phyloP scores from a whole-genome alignment of 1,140 invertebrate genomes.

The Aphelinus atriplicis region DNA sequence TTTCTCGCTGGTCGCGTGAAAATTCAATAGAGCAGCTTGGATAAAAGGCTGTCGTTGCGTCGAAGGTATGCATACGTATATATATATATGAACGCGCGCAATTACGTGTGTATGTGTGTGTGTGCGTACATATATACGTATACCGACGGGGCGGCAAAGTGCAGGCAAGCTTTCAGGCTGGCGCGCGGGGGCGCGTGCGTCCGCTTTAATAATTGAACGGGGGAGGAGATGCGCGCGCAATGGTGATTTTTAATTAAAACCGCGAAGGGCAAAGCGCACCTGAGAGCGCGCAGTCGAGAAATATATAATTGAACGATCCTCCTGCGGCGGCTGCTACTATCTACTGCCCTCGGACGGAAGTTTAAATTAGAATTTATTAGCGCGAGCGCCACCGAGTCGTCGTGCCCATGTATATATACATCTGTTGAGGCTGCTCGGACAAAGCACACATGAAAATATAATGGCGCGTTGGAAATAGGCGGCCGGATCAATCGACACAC shows the following conservation, averaged over 20 bases:
- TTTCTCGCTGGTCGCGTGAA: no score
- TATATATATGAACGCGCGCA: neutral
- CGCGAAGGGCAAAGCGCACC: conserved; percentile 37
- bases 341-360: conserved; percentile 41
- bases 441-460: no score
- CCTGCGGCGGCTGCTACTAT: conserved; percentile 17
- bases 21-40: no score
- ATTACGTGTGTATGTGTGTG: neutral
- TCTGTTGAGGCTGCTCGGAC: no score
- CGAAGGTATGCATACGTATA: neutral
- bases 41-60: no score
- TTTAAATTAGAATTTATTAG: conserved; percentile 56
- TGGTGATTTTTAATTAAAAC: conserved; percentile 54
- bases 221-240: conserved; percentile 13
- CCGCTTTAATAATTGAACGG: conserved; percentile 22
- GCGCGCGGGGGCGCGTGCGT: no score
- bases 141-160: neutral
- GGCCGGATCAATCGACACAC: no score
- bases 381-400: neutral
- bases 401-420: no score
- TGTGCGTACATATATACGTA: neutral
- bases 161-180: no score
- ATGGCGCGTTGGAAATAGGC: no score
- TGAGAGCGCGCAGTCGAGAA: conserved; percentile 33
- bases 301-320: conserved; percentile 50